Base-by-base conservation (phyloP, 2,113 vertebrate genomes). In the Accipiter cooperii region DNA sequence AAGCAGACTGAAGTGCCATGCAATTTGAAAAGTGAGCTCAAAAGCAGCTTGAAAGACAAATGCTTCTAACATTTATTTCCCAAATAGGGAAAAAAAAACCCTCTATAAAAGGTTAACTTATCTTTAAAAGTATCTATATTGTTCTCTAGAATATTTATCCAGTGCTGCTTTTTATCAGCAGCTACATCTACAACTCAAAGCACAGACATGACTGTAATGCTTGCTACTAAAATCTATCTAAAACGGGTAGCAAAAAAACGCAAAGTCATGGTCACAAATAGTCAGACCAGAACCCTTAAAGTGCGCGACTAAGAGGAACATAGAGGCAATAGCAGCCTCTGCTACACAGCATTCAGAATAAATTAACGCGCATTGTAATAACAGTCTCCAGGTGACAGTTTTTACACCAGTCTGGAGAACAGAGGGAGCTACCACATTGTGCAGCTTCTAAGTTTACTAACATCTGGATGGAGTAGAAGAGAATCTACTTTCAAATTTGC, bases 291-390 rank as follows among this genome's bases (percentile, higher is more conserved):
- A 89, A 38, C n/a, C 31, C 61, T 65, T 13, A 28, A 70, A 28
- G n/a, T 66, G 13, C 1, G 2, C 17, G 60, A 40, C 31, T 46
- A 74, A 29, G 10, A 63, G 14, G 6, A 63, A 76, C 15, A n/a
- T 0, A 1, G 44, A 69, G 40, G 21, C 70, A 74, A 60, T 2
- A 75, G 66, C 54, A 66, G 68, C 36, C 47, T 25, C 28, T 63
- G 38, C 54, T 55, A 25, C 44, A 46, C 13, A 46, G 42, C 42
- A 70, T 15, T 20, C 36, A 36, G 4, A 87, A 54, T 8, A 71
- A 91, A 38, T 15, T 42, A 80, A 65, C 14, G 2, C 0, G 2
- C 7, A 2, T 7, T 28, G 11, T 10, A 61, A 1, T 2, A 33
- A 58, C 33, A 52, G 10, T 63, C 65, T 24, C 17, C 36, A 76